Conservation (phyloP, 2,797 vertebrate genomes). For the Sebastes itinus region DNA sequence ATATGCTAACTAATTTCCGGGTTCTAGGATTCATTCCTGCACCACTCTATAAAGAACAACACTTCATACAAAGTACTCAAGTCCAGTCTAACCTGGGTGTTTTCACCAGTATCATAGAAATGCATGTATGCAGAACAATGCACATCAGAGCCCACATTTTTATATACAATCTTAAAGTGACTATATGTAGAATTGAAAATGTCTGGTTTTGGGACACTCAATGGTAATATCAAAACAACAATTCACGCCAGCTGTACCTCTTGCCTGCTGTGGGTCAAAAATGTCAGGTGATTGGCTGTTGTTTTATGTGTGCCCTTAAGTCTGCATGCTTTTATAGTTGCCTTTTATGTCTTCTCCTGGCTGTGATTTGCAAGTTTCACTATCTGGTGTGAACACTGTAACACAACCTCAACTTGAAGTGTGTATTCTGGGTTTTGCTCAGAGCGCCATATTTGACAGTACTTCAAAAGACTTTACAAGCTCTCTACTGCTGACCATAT, state of each 20-base stretch:
- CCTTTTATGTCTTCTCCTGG: neutral
- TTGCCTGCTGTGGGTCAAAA: neutral
- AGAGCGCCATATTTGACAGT: neutral
- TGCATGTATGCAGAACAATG: neutral
- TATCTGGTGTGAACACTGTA: neutral
- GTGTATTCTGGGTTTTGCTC: slow-evolving; percentile 1
- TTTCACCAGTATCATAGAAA: neutral
- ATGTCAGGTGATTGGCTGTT: neutral
- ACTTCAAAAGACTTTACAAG: neutral
- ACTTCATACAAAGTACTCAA: neutral
- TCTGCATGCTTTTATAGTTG: neutral
- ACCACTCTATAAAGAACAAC: neutral
- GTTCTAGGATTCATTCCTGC: no score
- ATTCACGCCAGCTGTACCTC: neutral
- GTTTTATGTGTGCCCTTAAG: neutral
- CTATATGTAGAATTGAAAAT: neutral
- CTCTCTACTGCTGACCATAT: neutral
- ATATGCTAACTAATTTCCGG: no score
- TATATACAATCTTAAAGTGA: neutral
- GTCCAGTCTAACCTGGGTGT: neutral
- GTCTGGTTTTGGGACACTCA: neutral
- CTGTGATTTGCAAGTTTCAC: neutral
- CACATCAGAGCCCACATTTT: neutral
- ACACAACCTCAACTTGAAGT: neutral
- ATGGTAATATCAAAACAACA: neutral